phyloP scores from a whole-genome alignment of 2,797 vertebrate species.

The Anabas testudineus region DNA sequence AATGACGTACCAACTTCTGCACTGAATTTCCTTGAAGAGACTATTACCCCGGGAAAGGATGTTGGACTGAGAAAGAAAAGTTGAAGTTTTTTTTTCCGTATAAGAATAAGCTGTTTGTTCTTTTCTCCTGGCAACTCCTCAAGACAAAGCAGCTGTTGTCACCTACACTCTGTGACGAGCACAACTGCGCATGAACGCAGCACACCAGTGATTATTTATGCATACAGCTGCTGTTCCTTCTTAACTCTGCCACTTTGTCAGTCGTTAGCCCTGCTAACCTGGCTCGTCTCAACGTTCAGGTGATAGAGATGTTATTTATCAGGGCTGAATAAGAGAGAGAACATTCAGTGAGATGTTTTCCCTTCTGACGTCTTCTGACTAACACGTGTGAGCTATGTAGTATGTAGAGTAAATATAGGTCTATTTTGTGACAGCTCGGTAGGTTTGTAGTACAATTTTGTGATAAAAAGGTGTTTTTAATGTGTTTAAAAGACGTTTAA shows the following conservation, averaged over 20 bases:
- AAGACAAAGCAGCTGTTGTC: conserved; percentile 34
- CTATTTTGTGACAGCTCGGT: conserved; percentile 1
- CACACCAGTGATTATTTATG: conserved; percentile 36
- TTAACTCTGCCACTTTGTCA: conserved; percentile 29
- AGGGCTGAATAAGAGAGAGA: conserved; percentile 21
- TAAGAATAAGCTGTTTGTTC: conserved; percentile 17
- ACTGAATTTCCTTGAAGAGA: no score
- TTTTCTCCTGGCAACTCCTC: conserved; percentile 11
- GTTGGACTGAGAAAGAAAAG: no score
- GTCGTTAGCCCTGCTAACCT: conserved; percentile 32
- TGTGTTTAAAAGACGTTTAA: no score
- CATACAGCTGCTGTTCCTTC: conserved; percentile 30
- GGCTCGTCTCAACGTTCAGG: conserved; percentile 27
- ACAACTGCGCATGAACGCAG: conserved; percentile 1
- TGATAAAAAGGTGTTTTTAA: conserved; percentile 8
- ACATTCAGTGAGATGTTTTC: neutral
- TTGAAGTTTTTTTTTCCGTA: no score
- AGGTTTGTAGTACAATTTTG: neutral
- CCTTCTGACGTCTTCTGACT: neutral
- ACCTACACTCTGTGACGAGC: conserved; percentile 6
- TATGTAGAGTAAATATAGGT: neutral
- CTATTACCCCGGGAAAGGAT: no score
- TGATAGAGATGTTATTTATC: conserved; percentile 21
- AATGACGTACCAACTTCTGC: no score
- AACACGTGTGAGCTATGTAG: conserved; percentile 33